These are phyloP conservation scores for Tringa solitaria DNA, from an alignment of 2,113 vertebrate genomes.

Conservation along the genomic window DNA sequence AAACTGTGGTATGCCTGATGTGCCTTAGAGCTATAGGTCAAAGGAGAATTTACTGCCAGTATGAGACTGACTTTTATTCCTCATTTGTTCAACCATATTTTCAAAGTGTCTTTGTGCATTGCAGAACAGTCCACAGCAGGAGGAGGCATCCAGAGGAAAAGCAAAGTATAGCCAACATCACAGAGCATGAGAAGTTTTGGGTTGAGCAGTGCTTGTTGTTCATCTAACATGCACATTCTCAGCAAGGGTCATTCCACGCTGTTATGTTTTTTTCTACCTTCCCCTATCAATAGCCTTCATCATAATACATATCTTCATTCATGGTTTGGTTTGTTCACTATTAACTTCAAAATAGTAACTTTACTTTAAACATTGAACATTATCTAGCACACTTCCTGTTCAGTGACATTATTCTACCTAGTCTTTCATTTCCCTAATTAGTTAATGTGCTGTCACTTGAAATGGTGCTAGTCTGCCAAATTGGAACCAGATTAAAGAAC, in stretches of 20 bases:
- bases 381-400: not conserved
- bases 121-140: not conserved
- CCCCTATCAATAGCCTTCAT: not conserved
- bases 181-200: not conserved
- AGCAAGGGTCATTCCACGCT: not conserved
- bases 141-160: not conserved
- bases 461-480: not conserved
- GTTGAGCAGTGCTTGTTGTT: not conserved
- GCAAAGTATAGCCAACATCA: not conserved
- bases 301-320: not conserved
- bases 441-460: not conserved
- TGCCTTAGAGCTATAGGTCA: not conserved
- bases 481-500: not conserved
- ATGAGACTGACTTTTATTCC: not conserved
- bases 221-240: rapidly evolving
- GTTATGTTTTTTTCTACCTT: not conserved
- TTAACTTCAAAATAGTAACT: not conserved
- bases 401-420: not conserved
- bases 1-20: not conserved
- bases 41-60: not conserved
- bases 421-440: not conserved
- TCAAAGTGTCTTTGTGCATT: not conserved
- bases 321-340: not conserved
- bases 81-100: not conserved
- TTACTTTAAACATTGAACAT: not conserved